phyloP scores from a whole-genome alignment of 1,140 invertebrate species.

The Globodera ellingtonae region DNA sequence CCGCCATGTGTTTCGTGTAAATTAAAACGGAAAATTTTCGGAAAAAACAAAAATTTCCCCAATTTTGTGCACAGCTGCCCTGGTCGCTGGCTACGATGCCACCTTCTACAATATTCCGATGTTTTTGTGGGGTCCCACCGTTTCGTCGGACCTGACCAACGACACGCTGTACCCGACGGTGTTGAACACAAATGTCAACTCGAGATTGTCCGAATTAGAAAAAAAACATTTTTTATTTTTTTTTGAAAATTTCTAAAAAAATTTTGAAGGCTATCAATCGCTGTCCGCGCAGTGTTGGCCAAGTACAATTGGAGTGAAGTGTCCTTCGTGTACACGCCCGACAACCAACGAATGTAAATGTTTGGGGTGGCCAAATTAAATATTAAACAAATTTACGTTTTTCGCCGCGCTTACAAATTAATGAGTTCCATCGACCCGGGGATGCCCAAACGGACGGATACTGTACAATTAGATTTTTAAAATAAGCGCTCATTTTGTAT shows the following conservation, averaged over 20 bases:
- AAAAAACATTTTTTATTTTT: too few species aligned
- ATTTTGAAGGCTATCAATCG: slow-evolving; percentile 34
- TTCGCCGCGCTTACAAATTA: too few species aligned
- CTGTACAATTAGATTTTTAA: too few species aligned
- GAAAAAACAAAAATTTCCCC: neutral
- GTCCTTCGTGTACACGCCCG: slow-evolving; percentile 34
- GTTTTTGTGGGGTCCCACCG: slow-evolving; percentile 46
- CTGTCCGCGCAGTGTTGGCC: slow-evolving; percentile 19
- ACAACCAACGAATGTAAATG: slow-evolving; percentile 19
- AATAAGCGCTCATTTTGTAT: too few species aligned
- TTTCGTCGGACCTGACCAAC: slow-evolving; percentile 30
- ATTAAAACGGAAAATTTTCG: slow-evolving; percentile 22
- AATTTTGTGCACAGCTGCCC: slow-evolving; percentile 1
- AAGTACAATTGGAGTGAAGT: slow-evolving; percentile 40
- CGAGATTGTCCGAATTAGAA: slow-evolving; percentile 1
- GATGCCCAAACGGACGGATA: too few species aligned
- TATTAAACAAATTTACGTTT: too few species aligned
- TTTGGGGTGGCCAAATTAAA: too few species aligned
- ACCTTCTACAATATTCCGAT: slow-evolving; percentile 49
- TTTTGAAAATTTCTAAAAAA: too few species aligned
- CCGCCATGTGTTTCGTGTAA: slow-evolving; percentile 41
- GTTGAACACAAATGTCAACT: slow-evolving; percentile 28
- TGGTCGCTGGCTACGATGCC: slow-evolving; percentile 32
- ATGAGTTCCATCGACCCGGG: too few species aligned
- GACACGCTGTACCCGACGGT: slow-evolving; percentile 40